These are phyloP conservation scores for Phortica variegata DNA, from an alignment of 1,140 invertebrate species.

Conservation along the genomic window DNA sequence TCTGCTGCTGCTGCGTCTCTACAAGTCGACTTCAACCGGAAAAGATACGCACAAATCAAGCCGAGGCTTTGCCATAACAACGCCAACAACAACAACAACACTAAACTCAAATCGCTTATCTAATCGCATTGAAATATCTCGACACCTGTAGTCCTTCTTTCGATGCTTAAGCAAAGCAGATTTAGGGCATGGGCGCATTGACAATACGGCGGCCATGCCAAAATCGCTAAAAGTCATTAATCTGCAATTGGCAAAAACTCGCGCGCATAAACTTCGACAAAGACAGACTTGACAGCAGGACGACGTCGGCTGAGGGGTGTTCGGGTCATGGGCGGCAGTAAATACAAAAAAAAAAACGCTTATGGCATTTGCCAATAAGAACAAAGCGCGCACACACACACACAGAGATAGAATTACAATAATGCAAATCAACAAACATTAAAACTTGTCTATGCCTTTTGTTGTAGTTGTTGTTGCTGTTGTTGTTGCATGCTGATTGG, in stretches of 20 bases:
- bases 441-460: too few species aligned
- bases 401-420: too few species aligned
- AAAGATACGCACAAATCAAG: too few species aligned
- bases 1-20: conserved; percentile 6
- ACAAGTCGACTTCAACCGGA: conserved; percentile 38
- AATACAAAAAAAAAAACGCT: too few species aligned
- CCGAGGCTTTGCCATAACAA: conserved; percentile 12
- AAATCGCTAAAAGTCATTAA: conserved; percentile 29
- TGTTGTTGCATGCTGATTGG: too few species aligned
- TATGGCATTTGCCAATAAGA: too few species aligned
- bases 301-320: too few species aligned
- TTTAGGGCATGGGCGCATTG: neutral
- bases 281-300: conserved; percentile 35
- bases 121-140: conserved; percentile 52
- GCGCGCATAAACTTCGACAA: conserved; percentile 21
- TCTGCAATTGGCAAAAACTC: conserved; percentile 33
- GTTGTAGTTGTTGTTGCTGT: too few species aligned
- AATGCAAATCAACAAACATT: too few species aligned
- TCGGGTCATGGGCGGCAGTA: too few species aligned
- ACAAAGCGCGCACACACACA: too few species aligned
- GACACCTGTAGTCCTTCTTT: conserved; percentile 38
- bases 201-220: neutral
- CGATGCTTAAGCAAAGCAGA: neutral
- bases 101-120: conserved; percentile 55
- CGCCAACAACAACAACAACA: conserved; percentile 47